phyloP scores from a whole-genome alignment of 2,888 invertebrate species.

The Tipula vernalis region DNA sequence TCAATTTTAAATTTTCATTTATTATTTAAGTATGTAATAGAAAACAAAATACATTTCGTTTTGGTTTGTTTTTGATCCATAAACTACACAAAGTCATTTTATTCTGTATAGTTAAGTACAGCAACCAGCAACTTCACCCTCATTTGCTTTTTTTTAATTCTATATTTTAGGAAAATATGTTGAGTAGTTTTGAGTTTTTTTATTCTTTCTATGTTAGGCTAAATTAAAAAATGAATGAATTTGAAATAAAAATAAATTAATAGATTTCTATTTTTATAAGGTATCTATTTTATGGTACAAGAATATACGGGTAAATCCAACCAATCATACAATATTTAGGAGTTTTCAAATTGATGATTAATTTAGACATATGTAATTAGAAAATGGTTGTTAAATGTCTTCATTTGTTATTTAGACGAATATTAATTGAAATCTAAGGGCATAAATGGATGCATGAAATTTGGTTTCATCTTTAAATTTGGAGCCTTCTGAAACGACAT shows the following conservation, averaged over 20 bases:
- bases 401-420: no score
- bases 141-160: not conserved
- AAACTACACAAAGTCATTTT: no score
- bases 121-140: not conserved
- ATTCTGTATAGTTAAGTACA: not conserved
- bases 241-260: not conserved
- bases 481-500: no score
- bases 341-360: not conserved
- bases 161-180: not conserved
- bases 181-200: not conserved
- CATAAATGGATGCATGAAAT: no score
- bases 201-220: not conserved
- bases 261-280: not conserved
- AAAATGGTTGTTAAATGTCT: no score
- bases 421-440: no score
- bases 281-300: not conserved
- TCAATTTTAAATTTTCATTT: no score
- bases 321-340: not conserved
- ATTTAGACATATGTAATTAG: not conserved
- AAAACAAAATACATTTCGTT: no score
- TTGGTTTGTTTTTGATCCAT: no score
- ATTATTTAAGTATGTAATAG: no score
- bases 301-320: not conserved
- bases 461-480: no score
- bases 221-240: not conserved